Percentiles rank a stretch among this genome's conserved stretches.
Conservation (phyloP, 1,140 invertebrate genomes). For the Scylla paramamosain region DNA sequence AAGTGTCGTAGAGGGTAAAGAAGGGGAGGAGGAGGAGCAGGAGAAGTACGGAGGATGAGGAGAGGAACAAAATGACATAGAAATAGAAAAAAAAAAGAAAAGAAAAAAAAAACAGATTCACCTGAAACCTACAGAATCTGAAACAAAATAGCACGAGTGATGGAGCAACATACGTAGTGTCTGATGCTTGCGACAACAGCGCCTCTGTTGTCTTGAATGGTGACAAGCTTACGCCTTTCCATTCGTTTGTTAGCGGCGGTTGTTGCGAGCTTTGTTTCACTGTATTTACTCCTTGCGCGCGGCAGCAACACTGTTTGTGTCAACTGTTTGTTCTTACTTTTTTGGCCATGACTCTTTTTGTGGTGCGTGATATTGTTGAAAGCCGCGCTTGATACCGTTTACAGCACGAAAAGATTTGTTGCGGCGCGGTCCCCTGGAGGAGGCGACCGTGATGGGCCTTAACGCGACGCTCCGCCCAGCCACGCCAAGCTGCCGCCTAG, state of each 20-base stretch:
- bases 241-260: not conserved
- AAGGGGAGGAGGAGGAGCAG: too few relatives aligned
- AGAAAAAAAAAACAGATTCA: not conserved
- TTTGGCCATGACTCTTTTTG: not conserved
- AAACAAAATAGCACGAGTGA: not conserved
- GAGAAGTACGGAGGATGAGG: too few relatives aligned
- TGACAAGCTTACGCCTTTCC: not conserved
- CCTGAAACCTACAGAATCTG: not conserved
- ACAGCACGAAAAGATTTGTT: slow-evolving; percentile 4
- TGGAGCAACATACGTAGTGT: not conserved
- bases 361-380: not conserved
- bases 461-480: not conserved
- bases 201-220: not conserved
- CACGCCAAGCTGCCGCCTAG: not conserved
- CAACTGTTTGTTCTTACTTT: not conserved
- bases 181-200: not conserved
- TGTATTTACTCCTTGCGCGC: not conserved
- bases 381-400: slow-evolving; percentile 11
- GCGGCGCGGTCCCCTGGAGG: not conserved
- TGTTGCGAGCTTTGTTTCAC: not conserved
- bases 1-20: too few relatives aligned
- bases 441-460: not conserved
- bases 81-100: not conserved
- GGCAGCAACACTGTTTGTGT: not conserved
- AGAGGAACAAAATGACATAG: not conserved